These are phyloP conservation scores for Calosoma granatense DNA, from an alignment of 1,140 invertebrate species.

Conservation along the genomic window DNA sequence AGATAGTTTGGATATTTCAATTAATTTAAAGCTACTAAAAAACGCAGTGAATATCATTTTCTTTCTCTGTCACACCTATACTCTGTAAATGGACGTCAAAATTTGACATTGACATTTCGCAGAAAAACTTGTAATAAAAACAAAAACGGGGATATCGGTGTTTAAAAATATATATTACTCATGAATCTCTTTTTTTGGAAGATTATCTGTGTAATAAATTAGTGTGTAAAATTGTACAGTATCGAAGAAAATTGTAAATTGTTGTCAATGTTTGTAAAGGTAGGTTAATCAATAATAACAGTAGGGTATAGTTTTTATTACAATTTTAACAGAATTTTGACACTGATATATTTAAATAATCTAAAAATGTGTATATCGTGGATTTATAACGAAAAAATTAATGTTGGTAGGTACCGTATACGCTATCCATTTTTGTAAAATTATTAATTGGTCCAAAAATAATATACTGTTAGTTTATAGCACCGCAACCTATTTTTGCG, in stretches of 20 bases:
- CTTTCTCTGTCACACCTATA: background rate
- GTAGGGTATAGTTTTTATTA: background rate
- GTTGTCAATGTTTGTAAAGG: slow-evolving; percentile 8
- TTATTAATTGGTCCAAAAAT: too few species aligned
- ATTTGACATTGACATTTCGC: slow-evolving; percentile 5
- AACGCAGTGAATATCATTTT: too few species aligned
- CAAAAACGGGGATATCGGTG: background rate
- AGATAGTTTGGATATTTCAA: too few species aligned
- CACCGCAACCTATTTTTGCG: background rate
- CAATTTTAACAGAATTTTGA: too few species aligned
- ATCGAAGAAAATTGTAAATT: background rate
- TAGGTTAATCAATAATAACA: slow-evolving; percentile 8
- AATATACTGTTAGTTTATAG: background rate
- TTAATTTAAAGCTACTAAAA: too few species aligned
- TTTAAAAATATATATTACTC: slow-evolving; percentile 7
- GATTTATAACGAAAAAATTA: too few species aligned
- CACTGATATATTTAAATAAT: too few species aligned
- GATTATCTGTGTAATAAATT: background rate
- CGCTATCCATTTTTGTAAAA: too few species aligned
- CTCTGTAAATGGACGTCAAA: background rate
- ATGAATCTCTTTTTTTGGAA: background rate
- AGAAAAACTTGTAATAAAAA: background rate
- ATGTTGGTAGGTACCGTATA: too few species aligned
- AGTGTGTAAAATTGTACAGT: background rate
- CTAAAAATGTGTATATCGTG: too few species aligned